Conservation (phyloP, 35 echinoderm and acorn worm genomes). For the Strongylocentrotus purpuratus region DNA sequence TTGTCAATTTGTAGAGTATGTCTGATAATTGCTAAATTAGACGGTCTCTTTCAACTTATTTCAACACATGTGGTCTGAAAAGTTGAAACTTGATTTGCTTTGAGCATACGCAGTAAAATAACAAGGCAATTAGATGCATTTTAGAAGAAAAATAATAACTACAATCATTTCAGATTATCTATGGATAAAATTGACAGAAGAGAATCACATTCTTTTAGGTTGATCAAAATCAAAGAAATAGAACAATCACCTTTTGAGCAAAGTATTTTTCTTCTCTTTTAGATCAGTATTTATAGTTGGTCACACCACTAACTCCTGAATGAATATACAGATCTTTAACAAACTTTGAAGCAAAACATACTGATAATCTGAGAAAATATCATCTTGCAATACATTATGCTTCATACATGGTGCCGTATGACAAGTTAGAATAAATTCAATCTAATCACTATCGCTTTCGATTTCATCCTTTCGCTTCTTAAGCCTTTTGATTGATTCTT, state of each 20-base stretch:
- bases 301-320: not conserved
- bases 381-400: constrained; percentile 17
- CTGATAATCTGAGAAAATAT: not conserved
- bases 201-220: not conserved
- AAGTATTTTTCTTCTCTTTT: not conserved
- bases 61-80: not conserved
- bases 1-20: not conserved
- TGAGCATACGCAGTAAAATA: not conserved
- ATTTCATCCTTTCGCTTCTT: constrained; percentile 83
- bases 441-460: constrained; percentile 70
- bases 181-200: not conserved
- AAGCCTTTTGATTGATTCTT: constrained; percentile 81
- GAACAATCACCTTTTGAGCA: too few species aligned
- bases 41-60: not conserved
- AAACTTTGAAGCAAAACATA: not conserved
- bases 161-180: not conserved
- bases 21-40: not conserved
- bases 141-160: not conserved
- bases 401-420: not conserved
- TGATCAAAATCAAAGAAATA: not conserved
- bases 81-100: not conserved
- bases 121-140: not conserved
- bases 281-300: not conserved
- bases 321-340: not conserved
- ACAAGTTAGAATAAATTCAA: not conserved